Percentiles rank a stretch among this genome's conserved stretches.
Evolutionary conservation across 2,113 vertebrate genomes (phyloP).

Genomic region (Trochalopteron elliotii): DNA sequence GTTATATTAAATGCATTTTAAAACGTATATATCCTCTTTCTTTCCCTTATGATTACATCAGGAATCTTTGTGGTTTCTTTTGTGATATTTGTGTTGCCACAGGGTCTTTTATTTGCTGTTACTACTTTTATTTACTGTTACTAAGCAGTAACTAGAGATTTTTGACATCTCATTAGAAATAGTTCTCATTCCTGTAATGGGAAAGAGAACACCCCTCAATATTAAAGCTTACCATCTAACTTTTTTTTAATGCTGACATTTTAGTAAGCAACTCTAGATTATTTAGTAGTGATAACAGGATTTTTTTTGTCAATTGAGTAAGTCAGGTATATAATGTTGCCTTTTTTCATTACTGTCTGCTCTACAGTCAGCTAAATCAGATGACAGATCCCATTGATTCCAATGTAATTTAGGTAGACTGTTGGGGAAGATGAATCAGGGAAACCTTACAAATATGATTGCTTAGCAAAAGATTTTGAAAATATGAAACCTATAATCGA

Average conservation of each 20-base stretch:
- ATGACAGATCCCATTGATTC: not conserved
- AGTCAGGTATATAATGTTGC: not conserved
- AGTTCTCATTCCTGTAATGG: not conserved
- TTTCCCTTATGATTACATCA: not conserved
- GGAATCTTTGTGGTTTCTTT: not conserved
- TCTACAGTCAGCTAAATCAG: not conserved
- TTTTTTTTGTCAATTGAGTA: not conserved
- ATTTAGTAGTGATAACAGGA: not conserved
- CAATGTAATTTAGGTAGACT: not conserved
- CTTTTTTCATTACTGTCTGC: not conserved
- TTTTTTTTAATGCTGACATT: not conserved
- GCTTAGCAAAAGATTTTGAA: no score
- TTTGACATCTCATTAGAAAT: constrained; percentile 4
- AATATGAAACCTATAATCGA: no score
- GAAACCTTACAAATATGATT: no score
- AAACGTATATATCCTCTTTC: not conserved
- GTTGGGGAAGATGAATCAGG: no score
- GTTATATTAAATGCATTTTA: not conserved
- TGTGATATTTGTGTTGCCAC: not conserved
- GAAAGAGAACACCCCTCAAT: not conserved
- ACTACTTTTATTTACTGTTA: constrained; percentile 43
- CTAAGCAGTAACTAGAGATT: constrained; percentile 21
- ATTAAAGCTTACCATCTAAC: not conserved
- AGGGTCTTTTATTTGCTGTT: constrained; percentile 39
- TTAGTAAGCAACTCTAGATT: not conserved